Conservation (phyloP, 2,888 invertebrate species). For the Drosophila cognata region DNA sequence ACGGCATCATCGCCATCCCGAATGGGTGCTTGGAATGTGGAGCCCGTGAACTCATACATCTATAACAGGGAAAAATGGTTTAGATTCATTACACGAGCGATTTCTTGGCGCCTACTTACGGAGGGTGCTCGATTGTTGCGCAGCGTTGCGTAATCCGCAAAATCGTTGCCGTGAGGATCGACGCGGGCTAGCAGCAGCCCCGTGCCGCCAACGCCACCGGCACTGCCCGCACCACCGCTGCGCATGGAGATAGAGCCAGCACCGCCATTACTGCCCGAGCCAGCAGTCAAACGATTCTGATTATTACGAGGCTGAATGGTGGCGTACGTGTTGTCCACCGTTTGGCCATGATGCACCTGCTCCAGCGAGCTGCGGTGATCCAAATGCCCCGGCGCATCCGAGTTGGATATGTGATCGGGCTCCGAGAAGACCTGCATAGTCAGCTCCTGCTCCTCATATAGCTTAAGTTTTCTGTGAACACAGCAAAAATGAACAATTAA, state of each 20-base stretch:
- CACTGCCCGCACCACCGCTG: constrained; percentile 62
- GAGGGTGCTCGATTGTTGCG: constrained; percentile 84
- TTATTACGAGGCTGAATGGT: constrained; percentile 84
- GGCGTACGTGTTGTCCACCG: constrained; percentile 85
- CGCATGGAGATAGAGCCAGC: constrained; percentile 70
- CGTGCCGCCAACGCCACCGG: constrained; percentile 62
- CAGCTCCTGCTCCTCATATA: constrained; percentile 96
- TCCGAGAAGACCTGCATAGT: constrained; percentile 97
- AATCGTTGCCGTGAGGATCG: constrained; percentile 82
- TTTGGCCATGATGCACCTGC: constrained; percentile 83
- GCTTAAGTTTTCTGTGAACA: constrained; percentile 89
- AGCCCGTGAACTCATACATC: constrained; percentile 86
- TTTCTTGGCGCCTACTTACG: constrained; percentile 61
- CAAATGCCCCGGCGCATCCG: constrained; percentile 83
- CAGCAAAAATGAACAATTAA: background rate
- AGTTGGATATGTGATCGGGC: constrained; percentile 87
- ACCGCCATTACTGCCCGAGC: constrained; percentile 51
- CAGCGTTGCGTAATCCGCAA: constrained; percentile 85
- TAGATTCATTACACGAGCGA: no score
- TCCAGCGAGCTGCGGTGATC: constrained; percentile 83
- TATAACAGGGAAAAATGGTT: constrained; percentile 38
- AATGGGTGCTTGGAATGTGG: constrained; percentile 90
- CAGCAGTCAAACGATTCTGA: constrained; percentile 67
- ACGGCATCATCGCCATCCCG: constrained; percentile 84
- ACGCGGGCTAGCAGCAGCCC: constrained; percentile 66